Evolutionary conservation across 2,113 vertebrate genomes (phyloP).

Genomic region (Albula glossodonta): DNA sequence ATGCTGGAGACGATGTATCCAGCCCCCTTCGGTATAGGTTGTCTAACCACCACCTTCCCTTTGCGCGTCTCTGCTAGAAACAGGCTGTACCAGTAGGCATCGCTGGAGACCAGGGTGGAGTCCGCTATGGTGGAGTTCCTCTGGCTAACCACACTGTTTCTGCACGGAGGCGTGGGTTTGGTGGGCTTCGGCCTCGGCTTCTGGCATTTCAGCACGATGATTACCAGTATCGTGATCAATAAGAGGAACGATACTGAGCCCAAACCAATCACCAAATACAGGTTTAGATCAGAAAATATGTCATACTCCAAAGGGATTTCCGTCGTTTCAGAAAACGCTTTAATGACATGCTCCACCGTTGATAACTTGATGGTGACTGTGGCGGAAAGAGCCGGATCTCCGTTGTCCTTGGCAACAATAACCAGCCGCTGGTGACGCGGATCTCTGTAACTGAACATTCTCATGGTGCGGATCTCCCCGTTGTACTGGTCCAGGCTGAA

Average conservation of each 20-base stretch:
- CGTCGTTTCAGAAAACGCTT: slow-evolving; percentile 72
- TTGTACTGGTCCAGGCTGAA: slow-evolving; percentile 54
- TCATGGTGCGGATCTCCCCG: slow-evolving; percentile 62
- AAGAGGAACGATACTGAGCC: slow-evolving; percentile 75
- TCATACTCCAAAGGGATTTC: slow-evolving; percentile 67
- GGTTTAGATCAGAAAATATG: slow-evolving; percentile 61
- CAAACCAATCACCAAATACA: slow-evolving; percentile 69
- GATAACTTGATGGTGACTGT: slow-evolving; percentile 72
- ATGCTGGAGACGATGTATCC: slow-evolving; percentile 48
- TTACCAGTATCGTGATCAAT: slow-evolving; percentile 66
- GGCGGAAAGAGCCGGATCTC: slow-evolving; percentile 78
- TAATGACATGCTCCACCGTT: slow-evolving; percentile 71
- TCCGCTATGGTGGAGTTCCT: slow-evolving; percentile 53
- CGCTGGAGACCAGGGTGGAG: slow-evolving; percentile 51
- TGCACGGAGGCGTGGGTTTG: slow-evolving; percentile 46
- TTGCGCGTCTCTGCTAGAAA: slow-evolving; percentile 52
- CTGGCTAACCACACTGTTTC: slow-evolving; percentile 54
- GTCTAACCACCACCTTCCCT: slow-evolving; percentile 51
- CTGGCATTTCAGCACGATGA: slow-evolving; percentile 61
- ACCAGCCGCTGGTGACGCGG: slow-evolving; percentile 56
- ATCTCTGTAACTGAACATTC: slow-evolving; percentile 65
- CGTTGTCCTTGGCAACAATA: slow-evolving; percentile 65
- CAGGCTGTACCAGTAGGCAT: slow-evolving; percentile 61
- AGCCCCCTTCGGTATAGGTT: slow-evolving; percentile 50
- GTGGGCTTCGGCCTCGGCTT: slow-evolving; percentile 41